Percentiles rank a stretch among this genome's conserved stretches.
Evolutionary conservation across 1,140 invertebrate genomes (phyloP).

Genomic region (Drosophila gunungcola): DNA sequence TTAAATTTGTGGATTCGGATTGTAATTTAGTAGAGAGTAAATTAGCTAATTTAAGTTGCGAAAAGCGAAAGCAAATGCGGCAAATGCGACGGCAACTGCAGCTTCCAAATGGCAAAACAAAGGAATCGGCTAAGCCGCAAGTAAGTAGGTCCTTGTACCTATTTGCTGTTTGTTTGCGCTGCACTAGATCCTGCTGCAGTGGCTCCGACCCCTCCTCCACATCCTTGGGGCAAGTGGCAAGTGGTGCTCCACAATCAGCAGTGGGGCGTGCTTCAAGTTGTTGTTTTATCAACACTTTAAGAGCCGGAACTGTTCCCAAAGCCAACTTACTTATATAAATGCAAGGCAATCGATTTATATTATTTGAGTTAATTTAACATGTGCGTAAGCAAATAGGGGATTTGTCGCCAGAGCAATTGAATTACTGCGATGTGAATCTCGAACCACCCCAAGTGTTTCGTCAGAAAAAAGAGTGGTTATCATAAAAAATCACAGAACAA

Average conservation of each 20-base stretch:
- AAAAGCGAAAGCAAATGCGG: constrained; percentile 42
- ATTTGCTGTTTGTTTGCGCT: constrained; percentile 73
- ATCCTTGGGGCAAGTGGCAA: constrained; percentile 11
- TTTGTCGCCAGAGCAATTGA: neutral
- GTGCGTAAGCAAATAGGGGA: neutral
- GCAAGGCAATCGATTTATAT: neutral
- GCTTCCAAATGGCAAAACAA: constrained; percentile 45
- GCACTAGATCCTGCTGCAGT: constrained; percentile 54
- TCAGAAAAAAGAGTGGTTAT: constrained; percentile 3
- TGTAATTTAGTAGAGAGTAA: constrained; percentile 36
- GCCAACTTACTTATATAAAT: neutral
- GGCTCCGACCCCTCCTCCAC: constrained; percentile 2
- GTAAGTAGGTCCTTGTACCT: constrained; percentile 64
- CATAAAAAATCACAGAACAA: constrained; percentile 13
- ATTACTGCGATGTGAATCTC: neutral
- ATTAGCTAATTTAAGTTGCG: constrained; percentile 51
- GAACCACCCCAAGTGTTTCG: neutral
- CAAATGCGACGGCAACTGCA: constrained; percentile 18
- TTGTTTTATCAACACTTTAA: constrained; percentile 58
- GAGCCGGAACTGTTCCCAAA: neutral
- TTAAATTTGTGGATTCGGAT: constrained; percentile 44
- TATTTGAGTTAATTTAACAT: constrained; percentile 14
- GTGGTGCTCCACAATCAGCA: constrained; percentile 37
- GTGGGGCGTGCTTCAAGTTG: constrained; percentile 34
- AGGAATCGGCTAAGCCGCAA: constrained; percentile 55